These are phyloP conservation scores for Echinometra lucunter DNA, from an alignment of 53 echinoderm and acorn worm species.

Conservation along the genomic window DNA sequence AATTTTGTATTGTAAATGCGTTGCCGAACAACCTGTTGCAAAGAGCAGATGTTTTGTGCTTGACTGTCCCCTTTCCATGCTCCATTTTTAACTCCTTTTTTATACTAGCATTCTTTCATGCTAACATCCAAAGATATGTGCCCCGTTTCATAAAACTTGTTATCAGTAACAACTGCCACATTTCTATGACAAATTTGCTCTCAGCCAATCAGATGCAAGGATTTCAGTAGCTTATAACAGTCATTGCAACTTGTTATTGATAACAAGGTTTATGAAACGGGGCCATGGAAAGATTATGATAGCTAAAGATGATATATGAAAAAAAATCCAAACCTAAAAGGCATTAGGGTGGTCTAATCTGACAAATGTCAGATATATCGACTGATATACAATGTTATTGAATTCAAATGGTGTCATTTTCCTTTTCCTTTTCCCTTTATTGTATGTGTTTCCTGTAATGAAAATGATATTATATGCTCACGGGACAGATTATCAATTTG, in stretches of 20 bases:
- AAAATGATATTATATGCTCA: not conserved
- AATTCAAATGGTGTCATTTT: not conserved
- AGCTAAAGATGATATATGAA: not conserved
- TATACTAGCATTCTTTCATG: not conserved
- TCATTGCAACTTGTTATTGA: too few relatives aligned
- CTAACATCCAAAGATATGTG: not conserved
- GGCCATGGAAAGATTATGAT: too few relatives aligned
- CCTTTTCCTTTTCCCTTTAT: not conserved
- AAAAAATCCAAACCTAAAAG: too few relatives aligned
- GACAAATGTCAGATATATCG: not conserved
- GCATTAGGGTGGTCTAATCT: too few relatives aligned
- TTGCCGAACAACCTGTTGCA: not conserved
- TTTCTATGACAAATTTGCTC: too few relatives aligned
- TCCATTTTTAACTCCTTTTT: not conserved
- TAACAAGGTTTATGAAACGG: too few relatives aligned
- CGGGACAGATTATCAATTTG: not conserved
- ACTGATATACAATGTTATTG: not conserved
- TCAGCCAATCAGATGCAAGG: too few relatives aligned
- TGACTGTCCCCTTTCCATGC: not conserved
- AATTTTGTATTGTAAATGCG: not conserved
- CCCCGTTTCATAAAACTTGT: too few relatives aligned
- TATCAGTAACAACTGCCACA: too few relatives aligned
- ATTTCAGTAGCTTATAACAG: too few relatives aligned
- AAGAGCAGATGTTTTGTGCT: constrained; percentile 2
- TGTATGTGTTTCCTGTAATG: not conserved